Evolutionary conservation across 2,113 vertebrate genomes (phyloP).

Genomic region (Cinclus mexicanus): DNA sequence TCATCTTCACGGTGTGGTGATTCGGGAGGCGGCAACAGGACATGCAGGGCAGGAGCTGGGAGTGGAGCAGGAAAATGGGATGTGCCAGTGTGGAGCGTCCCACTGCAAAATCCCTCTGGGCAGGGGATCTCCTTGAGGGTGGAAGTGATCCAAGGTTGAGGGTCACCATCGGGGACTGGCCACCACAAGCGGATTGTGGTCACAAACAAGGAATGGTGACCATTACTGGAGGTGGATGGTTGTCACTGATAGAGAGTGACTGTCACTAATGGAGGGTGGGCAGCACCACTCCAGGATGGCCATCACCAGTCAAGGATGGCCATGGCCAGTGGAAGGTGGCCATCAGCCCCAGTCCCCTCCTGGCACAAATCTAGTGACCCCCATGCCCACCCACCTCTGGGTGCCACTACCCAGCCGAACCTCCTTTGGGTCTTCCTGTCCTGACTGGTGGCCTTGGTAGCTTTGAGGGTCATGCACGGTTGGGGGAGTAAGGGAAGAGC

Average conservation of each 20-base stretch:
- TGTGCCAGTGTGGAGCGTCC: rapidly evolving
- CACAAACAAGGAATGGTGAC: background rate
- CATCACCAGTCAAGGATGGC: background rate
- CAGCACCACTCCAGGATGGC: background rate
- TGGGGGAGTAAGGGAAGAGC: background rate
- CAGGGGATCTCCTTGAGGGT: background rate
- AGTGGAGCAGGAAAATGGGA: rapidly evolving
- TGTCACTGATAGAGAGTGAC: background rate
- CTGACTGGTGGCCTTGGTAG: background rate
- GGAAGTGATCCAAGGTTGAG: background rate
- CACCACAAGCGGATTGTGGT: rapidly evolving
- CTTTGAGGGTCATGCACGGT: background rate
- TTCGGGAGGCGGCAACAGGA: background rate
- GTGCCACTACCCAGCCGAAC: background rate
- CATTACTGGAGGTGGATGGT: rapidly evolving
- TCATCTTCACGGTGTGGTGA: background rate
- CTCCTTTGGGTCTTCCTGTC: background rate
- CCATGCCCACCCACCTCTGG: rapidly evolving
- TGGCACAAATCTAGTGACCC: background rate
- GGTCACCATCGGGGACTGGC: background rate
- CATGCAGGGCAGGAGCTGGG: background rate
- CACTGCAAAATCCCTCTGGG: background rate
- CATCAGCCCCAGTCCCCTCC: background rate
- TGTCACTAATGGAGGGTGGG: background rate
- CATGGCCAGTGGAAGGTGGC: background rate